Evolutionary conservation across 1,140 invertebrate species (phyloP).

Genomic region (Contarinia nasturtii): DNA sequence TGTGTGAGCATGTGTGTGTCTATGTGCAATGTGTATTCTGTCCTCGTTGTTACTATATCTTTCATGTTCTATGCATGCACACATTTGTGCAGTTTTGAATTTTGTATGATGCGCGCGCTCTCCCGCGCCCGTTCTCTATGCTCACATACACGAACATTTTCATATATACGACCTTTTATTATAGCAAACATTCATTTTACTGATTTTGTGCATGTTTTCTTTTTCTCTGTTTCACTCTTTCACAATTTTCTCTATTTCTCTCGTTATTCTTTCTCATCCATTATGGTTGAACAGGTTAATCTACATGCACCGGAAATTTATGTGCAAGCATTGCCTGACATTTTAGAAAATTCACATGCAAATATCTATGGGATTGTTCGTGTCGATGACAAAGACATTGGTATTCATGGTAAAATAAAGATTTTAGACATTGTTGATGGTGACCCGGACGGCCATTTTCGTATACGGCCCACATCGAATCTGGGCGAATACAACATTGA

Average conservation of each 20-base stretch:
- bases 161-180: not conserved
- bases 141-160: too few relatives aligned
- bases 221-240: not conserved
- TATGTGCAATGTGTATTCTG: too few relatives aligned
- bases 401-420: slow-evolving; percentile 64
- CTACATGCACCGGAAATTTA: slow-evolving; percentile 66
- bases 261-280: not conserved
- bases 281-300: slow-evolving; percentile 51
- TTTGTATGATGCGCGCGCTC: too few relatives aligned
- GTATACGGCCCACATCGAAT: slow-evolving; percentile 39
- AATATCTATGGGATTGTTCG: slow-evolving; percentile 80
- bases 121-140: too few relatives aligned
- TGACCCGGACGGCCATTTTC: slow-evolving; percentile 72
- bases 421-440: slow-evolving; percentile 73
- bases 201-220: not conserved
- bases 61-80: too few relatives aligned
- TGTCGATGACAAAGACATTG: slow-evolving; percentile 64
- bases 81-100: too few relatives aligned
- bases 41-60: too few relatives aligned
- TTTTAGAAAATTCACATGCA: slow-evolving; percentile 66
- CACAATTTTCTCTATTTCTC: not conserved
- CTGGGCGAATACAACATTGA: slow-evolving; percentile 55
- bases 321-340: slow-evolving; percentile 55
- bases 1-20: too few relatives aligned
- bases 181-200: not conserved